Base-by-base conservation (phyloP, 30 jellyfish, hydroid and myxozoan genomes). In the Cassiopea andromeda region DNA sequence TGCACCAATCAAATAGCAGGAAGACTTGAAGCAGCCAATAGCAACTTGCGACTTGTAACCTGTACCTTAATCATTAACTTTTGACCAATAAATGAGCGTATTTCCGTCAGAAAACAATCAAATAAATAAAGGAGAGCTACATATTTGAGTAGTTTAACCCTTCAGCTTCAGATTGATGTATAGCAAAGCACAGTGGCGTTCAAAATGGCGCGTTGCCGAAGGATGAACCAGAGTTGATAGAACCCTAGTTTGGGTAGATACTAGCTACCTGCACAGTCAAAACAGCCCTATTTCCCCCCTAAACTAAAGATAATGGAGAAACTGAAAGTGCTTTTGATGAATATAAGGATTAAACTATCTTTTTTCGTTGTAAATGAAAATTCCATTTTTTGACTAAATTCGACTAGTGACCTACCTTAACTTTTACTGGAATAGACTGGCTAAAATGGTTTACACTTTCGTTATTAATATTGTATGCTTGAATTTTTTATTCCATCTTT, bases 81-180 rank as follows among this genome's bases (percentile, higher is more conserved):
- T 54, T 54, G 64, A 54, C 64, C 64, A 54, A 54, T 54, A 54
- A 3, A 54, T 14, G 83, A 73, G 83, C 83, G 19, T 15, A 73
- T 17, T 45, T 38, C 83, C 50, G 0, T 19, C 50, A 19, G 47
- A 73, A 73, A 73, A 73, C 83, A 1, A 38, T 17, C 0, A n/a
- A 73, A 44, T 73, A 73, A 19, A 17, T n/a, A 73, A 44, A 19
- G 83, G 59, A 44, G 59, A 73, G 83, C 83, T 73, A 73, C 83
- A 73, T 73, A n/a, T 73, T 73, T 73, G 83, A 73, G 83, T 73
- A 73, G 83, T 54, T 73, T 45, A 73, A 73, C 50, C 83, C 19
- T 17, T 73, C 12, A 19, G 83, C 83, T 73, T 44, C 59, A 19
- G 83, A 73, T n/a, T 73, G 83, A 45, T 73, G 60, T 73, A 45